Base-by-base conservation (phyloP, 2,888 invertebrate species). In the Platynereis dumerilii region DNA sequence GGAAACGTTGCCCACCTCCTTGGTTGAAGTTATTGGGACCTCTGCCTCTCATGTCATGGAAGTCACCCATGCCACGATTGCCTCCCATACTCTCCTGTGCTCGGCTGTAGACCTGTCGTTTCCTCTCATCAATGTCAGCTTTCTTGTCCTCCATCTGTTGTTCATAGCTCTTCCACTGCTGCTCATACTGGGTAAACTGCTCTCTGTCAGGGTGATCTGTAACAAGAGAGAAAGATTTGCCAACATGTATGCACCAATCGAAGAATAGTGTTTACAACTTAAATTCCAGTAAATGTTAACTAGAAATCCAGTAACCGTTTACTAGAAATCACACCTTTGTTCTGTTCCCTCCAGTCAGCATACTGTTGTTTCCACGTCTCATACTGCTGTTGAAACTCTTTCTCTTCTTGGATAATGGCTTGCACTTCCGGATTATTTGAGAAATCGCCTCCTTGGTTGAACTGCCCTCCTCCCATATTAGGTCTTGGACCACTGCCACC, bases 301-400 rank as follows among this genome's bases (percentile, higher is more conserved):
- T 34, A 34, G 5, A 34, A 5, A 34, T 5, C 34, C 5, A 7
- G 5, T 34, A 34, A 34, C 12, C 34, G 5, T 5, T 34, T 34
- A 34, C 34, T 5, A 34, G 34, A n/a, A n/a, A n/a, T n/a, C 75
- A 68, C 69, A 83, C 83, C 92, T 42, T 90, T 91, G 86, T 96
- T 96, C 78, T 94, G 92, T 69, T 90, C 89, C 80, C 92, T 92
- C 96, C 96, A 96, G 75, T 91, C 91, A 76, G 91, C 90, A 82
- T 94, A 95, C 82, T 95, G 92, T 73, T 91, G 89, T 84, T 94
- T 94, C 95, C 95, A 96, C 78, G 92, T 91, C 76, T 90, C 88
- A 81, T 95, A 95, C 83, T 95, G 92, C 69, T 90, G 89, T 80
- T 93, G 92, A 85, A 96, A 96, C 66, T 90, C 90, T 81, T 90